A percentile compares a stretch with the other conserved stretches of the same genome.
Conservation (phyloP, 2,888 invertebrate genomes). For the Schrankia costaestrigalis region DNA sequence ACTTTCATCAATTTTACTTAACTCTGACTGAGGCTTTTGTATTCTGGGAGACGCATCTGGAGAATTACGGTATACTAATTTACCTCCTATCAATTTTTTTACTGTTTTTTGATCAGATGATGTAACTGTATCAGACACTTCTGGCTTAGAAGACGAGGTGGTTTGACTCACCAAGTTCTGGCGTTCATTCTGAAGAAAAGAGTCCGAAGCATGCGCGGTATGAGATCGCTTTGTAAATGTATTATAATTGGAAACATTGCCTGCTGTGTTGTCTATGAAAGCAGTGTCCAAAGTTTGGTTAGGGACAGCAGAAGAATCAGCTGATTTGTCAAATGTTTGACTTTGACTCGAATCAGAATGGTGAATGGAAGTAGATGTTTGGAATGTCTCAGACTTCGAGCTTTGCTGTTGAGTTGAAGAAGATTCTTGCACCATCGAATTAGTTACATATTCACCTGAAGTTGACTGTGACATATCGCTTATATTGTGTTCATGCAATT, state of each 20-base stretch:
- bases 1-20: constrained; percentile 64
- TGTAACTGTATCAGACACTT: constrained; percentile 20
- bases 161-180: constrained; percentile 57
- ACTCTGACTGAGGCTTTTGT: constrained; percentile 54
- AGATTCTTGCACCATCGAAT: constrained; percentile 60
- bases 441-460: constrained; percentile 70
- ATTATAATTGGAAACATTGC: constrained; percentile 44
- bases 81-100: constrained; percentile 42
- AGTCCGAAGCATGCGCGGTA: constrained; percentile 61
- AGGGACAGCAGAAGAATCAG: constrained; percentile 55
- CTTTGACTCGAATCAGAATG: constrained; percentile 63
- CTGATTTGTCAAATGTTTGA: constrained; percentile 62
- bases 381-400: constrained; percentile 67
- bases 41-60: constrained; percentile 50
- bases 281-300: constrained; percentile 71
- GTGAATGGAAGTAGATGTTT: constrained; percentile 66
- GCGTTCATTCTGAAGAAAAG: constrained; percentile 69
- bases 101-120: constrained; percentile 44
- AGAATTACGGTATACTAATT: constrained; percentile 48
- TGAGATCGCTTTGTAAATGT: constrained; percentile 54
- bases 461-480: constrained; percentile 71
- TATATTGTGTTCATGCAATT: constrained; percentile 58
- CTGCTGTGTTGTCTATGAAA: constrained; percentile 58
- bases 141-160: constrained; percentile 17
- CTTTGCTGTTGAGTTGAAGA: constrained; percentile 68